Percentiles rank a stretch among this genome's conserved stretches.
phyloP scores from a whole-genome alignment of 2,888 invertebrate genomes.

The Cenopis cana region DNA sequence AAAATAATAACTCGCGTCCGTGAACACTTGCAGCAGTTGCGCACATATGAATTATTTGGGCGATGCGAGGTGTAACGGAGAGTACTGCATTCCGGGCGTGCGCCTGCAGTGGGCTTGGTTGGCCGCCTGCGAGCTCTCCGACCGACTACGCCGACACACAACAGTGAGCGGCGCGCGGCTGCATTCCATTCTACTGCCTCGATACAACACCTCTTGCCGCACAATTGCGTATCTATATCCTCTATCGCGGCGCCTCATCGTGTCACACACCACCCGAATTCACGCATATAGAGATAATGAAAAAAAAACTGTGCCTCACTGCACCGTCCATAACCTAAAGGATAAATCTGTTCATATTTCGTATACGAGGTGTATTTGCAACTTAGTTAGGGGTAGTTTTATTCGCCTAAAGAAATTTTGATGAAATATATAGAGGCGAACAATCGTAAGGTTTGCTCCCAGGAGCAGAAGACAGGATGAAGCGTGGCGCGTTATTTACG shows the following conservation, averaged over 20 bases:
- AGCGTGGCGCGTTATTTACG: constrained; percentile 78
- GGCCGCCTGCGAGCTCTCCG: constrained; percentile 66
- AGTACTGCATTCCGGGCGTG: constrained; percentile 73
- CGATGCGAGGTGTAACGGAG: constrained; percentile 66
- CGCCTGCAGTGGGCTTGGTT: constrained; percentile 66
- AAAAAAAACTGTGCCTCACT: constrained; percentile 34
- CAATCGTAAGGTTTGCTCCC: constrained; percentile 63
- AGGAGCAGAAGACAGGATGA: constrained; percentile 72
- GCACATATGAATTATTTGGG: constrained; percentile 67
- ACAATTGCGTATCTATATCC: constrained; percentile 54
- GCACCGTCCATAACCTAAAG: constrained; percentile 16
- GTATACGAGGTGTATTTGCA: not conserved
- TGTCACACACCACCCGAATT: constrained; percentile 48
- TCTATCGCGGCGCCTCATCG: constrained; percentile 48
- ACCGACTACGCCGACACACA: constrained; percentile 66
- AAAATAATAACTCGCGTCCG: constrained; percentile 45
- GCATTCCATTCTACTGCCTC: constrained; percentile 72
- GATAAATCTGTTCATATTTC: constrained; percentile 29
- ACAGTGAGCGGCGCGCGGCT: constrained; percentile 63
- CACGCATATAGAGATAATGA: constrained; percentile 44
- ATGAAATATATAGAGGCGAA: constrained; percentile 58
- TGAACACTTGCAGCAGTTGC: constrained; percentile 48
- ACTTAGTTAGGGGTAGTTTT: constrained; percentile 17
- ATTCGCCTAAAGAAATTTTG: constrained; percentile 49
- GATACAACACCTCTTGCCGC: constrained; percentile 63